Percentiles rank a stretch among this genome's conserved stretches.
Evolutionary conservation across 2,888 invertebrate species (phyloP).

Genomic region (Agonopterix alstromeriana): DNA sequence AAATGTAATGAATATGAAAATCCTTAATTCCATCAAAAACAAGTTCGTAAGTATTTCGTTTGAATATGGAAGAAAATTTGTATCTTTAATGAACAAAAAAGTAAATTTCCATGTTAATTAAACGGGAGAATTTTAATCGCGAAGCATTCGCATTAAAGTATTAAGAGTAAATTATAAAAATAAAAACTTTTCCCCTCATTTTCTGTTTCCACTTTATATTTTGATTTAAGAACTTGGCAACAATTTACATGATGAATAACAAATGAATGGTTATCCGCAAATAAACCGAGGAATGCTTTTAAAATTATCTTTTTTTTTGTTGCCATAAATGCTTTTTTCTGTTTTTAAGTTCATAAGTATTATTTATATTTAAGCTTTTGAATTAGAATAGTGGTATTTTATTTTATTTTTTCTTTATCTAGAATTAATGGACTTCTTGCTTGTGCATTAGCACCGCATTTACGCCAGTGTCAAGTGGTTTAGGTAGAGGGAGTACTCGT

Average conservation of each 20-base stretch:
- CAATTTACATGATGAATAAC: conserved; percentile 68
- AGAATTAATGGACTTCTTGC: no score
- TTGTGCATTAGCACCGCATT: no score
- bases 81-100: conserved; percentile 24
- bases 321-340: conserved; percentile 18
- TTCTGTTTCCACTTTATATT: conserved; percentile 20
- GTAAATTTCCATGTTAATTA: conserved; percentile 44
- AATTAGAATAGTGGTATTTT: no score
- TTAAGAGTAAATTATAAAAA: conserved; percentile 25
- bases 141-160: conserved; percentile 22
- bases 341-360: conserved; percentile 24
- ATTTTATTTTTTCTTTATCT: no score
- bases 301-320: conserved; percentile 29
- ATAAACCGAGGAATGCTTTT: conserved; percentile 51
- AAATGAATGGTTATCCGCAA: conserved; percentile 46
- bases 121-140: conserved; percentile 36
- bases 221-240: conserved; percentile 54
- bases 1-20: no score
- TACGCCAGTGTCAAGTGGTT: no score
- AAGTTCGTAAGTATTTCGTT: no score
- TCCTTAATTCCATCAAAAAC: no score
- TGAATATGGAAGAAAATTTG: no score
- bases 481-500: no score
- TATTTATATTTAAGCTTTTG: no score
- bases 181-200: conserved; percentile 13